These are phyloP conservation scores for Sicus ferrugineus DNA, from an alignment of 2,888 invertebrate genomes.

Conservation along the genomic window DNA sequence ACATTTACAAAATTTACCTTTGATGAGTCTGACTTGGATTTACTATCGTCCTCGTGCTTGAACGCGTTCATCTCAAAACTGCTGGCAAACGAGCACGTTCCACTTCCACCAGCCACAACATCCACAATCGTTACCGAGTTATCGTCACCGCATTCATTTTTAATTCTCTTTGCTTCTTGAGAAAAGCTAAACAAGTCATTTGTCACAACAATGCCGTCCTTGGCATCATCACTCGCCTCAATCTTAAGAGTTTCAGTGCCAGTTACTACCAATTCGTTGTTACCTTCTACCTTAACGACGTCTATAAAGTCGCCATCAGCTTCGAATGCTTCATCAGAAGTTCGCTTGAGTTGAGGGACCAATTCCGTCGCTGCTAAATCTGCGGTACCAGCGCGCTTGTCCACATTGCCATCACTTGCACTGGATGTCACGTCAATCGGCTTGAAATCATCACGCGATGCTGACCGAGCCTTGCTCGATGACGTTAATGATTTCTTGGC, in stretches of 20 bases:
- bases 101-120: conserved; percentile 44
- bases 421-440: conserved; percentile 25
- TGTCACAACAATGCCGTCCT: conserved; percentile 46
- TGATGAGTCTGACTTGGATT: conserved; percentile 67
- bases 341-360: conserved; percentile 46
- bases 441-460: conserved; percentile 33
- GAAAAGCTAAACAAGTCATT: conserved; percentile 42
- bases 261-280: conserved; percentile 51
- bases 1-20: conserved; percentile 63
- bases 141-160: conserved; percentile 67
- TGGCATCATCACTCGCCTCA: neutral
- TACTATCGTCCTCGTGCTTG: conserved; percentile 68
- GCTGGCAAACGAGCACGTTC: conserved; percentile 16
- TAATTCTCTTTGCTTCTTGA: conserved; percentile 55
- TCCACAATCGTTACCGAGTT: conserved; percentile 83
- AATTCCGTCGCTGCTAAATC: conserved; percentile 42
- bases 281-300: conserved; percentile 60
- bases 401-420: neutral
- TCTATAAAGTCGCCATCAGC: conserved; percentile 62
- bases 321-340: conserved; percentile 57
- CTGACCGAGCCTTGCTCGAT: conserved; percentile 22
- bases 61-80: conserved; percentile 90
- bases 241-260: conserved; percentile 45
- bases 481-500: conserved; percentile 45
- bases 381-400: neutral